phyloP scores from a whole-genome alignment of 2,113 vertebrate species.

The Bufo bufo region DNA sequence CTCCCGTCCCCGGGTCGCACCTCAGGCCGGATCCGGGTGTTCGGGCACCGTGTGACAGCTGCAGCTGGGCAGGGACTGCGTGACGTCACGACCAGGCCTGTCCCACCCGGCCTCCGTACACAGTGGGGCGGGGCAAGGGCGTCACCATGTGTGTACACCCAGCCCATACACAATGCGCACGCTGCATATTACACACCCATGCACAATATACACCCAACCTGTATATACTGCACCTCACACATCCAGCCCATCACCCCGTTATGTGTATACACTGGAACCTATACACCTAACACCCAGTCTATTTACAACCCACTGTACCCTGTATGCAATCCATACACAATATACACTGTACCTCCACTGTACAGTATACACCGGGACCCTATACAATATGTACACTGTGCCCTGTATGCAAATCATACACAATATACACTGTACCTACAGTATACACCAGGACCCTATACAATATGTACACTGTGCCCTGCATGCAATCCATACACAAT shows the following conservation, averaged over 20 bases:
- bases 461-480: neutral
- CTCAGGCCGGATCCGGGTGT: slow-evolving; percentile 52
- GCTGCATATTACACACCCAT: no score
- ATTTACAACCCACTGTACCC: neutral
- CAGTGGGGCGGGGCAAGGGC: neutral
- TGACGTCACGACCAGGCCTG: slow-evolving; percentile 22
- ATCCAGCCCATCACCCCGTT: no score
- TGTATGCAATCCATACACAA: neutral
- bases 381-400: neutral
- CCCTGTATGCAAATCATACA: neutral
- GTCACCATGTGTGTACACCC: neutral
- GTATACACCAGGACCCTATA: neutral
- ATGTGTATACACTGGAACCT: neutral
- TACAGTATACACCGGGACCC: neutral
- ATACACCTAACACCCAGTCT: neutral
- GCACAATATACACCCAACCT: neutral
- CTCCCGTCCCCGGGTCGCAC: slow-evolving; percentile 25
- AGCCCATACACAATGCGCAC: neutral
- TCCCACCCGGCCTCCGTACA: slow-evolving; percentile 34
- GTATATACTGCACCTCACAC: no score
- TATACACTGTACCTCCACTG: neutral
- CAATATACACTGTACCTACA: neutral
- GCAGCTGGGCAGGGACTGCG: slow-evolving; percentile 46
- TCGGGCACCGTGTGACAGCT: slow-evolving; percentile 51
- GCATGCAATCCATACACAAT: neutral